A percentile compares a stretch with the other conserved stretches of the same genome.
These are phyloP conservation scores for Microcebus ravelobensis DNA, from an alignment of 2,113 vertebrate genomes.

Conservation along the genomic window DNA sequence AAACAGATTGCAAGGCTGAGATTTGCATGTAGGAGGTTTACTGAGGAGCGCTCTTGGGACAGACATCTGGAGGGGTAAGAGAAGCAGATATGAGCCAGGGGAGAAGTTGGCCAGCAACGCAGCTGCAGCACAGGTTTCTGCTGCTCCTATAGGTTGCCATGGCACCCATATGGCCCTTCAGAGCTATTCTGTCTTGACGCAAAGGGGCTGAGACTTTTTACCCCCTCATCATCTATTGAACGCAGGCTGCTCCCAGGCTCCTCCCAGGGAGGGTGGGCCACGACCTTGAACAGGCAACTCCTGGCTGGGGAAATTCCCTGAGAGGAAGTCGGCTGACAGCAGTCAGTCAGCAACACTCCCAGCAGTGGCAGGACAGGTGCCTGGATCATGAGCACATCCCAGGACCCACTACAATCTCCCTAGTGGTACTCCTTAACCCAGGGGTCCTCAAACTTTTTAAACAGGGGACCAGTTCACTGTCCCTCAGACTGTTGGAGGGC, in stretches of 20 bases:
- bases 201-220: background rate
- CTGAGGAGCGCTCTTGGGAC: background rate
- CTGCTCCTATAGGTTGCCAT: background rate
- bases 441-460: too few relatives aligned
- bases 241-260: background rate
- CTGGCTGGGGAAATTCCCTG: background rate
- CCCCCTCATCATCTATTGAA: background rate
- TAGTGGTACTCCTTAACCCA: background rate
- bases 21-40: background rate
- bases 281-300: background rate
- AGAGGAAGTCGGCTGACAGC: background rate
- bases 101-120: background rate
- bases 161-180: background rate
- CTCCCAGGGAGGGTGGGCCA: background rate
- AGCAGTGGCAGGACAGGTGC: background rate
- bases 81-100: background rate
- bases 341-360: background rate
- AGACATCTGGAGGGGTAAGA: background rate
- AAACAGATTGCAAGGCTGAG: background rate
- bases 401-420: background rate
- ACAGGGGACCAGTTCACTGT: too few relatives aligned
- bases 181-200: background rate
- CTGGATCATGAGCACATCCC: background rate
- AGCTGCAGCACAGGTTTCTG: background rate
- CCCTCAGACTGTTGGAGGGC: too few relatives aligned